Percentiles rank a stretch among this genome's conserved stretches.
Evolutionary conservation across 2,113 vertebrate genomes (phyloP).

Genomic region (Oreochromis niloticus): DNA sequence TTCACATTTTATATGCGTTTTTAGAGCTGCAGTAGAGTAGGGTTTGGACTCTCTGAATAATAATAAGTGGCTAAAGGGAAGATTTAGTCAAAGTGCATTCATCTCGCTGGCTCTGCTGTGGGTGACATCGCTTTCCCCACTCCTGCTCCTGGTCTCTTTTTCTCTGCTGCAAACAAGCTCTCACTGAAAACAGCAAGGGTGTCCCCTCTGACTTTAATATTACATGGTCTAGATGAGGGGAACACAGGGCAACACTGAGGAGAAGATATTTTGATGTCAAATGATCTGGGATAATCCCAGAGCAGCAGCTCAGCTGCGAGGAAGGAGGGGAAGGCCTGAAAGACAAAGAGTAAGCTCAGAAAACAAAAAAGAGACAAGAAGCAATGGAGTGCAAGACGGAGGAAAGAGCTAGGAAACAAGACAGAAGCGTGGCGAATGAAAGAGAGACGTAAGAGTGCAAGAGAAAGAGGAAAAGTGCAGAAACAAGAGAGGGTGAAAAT

Average conservation of each 20-base stretch:
- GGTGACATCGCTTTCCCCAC: slow-evolving; percentile 36
- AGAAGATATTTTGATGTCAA: slow-evolving; percentile 30
- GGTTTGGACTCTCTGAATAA: slow-evolving; percentile 58
- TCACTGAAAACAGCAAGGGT: slow-evolving; percentile 35
- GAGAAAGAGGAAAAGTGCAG: not conserved
- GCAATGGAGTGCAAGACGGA: not conserved
- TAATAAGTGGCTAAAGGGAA: slow-evolving; percentile 65
- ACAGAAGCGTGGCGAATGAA: not conserved
- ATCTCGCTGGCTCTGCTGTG: slow-evolving; percentile 40
- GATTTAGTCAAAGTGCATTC: slow-evolving; percentile 64
- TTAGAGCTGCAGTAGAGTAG: slow-evolving; percentile 10
- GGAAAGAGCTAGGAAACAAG: not conserved
- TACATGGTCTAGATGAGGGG: slow-evolving; percentile 47
- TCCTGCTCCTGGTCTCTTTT: not conserved
- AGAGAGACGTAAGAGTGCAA: not conserved
- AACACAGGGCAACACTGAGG: slow-evolving; percentile 27
- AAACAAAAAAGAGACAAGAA: not conserved
- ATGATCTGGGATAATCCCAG: slow-evolving; percentile 38
- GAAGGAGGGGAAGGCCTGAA: not conserved
- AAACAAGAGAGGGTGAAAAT: not conserved
- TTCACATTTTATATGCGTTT: slow-evolving; percentile 35
- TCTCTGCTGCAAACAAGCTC: not conserved
- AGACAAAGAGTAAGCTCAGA: not conserved
- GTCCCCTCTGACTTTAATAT: slow-evolving; percentile 52
- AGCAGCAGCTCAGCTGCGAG: slow-evolving; percentile 20